phyloP scores from a whole-genome alignment of 2,888 invertebrate genomes.

The Polymixis flavicincta region DNA sequence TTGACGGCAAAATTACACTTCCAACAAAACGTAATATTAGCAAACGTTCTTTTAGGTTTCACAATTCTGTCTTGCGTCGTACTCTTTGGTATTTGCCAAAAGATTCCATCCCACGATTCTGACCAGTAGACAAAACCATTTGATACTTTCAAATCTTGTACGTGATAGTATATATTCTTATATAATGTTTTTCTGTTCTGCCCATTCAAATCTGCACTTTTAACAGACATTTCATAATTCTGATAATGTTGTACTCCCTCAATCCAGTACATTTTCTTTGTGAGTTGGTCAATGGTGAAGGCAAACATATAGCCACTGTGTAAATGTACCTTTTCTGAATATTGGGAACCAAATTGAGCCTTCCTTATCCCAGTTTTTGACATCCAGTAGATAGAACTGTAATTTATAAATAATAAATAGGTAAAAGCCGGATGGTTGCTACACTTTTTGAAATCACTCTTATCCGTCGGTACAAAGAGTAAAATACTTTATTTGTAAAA shows the following conservation, averaged over 20 bases:
- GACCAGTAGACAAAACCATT: constrained; percentile 13
- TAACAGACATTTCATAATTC: background rate
- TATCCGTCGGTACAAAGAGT: too few relatives aligned
- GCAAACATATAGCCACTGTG: background rate
- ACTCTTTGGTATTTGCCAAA: constrained; percentile 12
- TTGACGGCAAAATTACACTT: background rate
- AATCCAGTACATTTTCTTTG: constrained; percentile 20
- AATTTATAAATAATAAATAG: background rate
- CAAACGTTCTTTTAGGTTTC: background rate
- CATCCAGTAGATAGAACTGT: constrained; percentile 19
- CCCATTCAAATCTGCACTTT: constrained; percentile 4
- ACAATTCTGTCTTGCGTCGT: background rate
- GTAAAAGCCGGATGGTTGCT: too few relatives aligned
- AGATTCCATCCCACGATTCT: accelerated
- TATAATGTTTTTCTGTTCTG: background rate
- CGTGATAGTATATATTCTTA: background rate
- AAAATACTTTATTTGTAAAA: too few relatives aligned
- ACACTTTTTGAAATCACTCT: too few relatives aligned
- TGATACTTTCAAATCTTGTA: background rate
- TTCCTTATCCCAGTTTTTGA: background rate
- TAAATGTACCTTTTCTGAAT: background rate
- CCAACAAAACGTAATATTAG: background rate
- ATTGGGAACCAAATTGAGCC: background rate
- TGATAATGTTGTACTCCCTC: too few relatives aligned
- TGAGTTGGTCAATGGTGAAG: constrained; percentile 13